Evolutionary conservation across 2,888 invertebrate genomes (phyloP).

Genomic region (Dastarcus helophoroides): DNA sequence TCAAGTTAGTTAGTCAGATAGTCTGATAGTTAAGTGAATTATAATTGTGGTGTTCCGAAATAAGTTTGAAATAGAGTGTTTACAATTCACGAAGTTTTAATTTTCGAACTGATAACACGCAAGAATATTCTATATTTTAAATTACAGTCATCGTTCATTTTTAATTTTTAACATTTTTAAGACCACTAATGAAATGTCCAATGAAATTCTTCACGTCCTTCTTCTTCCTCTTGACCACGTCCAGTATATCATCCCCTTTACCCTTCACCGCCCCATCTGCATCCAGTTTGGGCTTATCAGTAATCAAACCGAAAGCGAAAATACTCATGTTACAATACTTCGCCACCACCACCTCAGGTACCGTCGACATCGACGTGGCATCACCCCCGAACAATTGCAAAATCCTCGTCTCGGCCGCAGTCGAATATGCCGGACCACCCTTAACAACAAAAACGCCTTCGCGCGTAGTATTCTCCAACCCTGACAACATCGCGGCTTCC

Average conservation of each 20-base stretch:
- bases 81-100: too few relatives aligned
- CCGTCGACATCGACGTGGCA: slow-evolving; percentile 65
- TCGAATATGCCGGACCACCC: slow-evolving; percentile 88
- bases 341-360: slow-evolving; percentile 66
- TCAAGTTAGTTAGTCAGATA: too few relatives aligned
- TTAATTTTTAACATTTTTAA: too few relatives aligned
- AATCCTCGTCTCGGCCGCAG: slow-evolving; percentile 76
- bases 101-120: too few relatives aligned
- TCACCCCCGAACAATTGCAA: slow-evolving; percentile 66
- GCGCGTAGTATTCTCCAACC: slow-evolving; percentile 47
- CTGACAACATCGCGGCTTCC: slow-evolving; percentile 55
- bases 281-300: slow-evolving; percentile 44
- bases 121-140: too few relatives aligned
- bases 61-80: too few relatives aligned
- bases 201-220: slow-evolving; percentile 53
- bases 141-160: too few relatives aligned
- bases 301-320: slow-evolving; percentile 81
- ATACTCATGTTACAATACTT: slow-evolving; percentile 78
- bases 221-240: slow-evolving; percentile 58
- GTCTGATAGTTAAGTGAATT: too few relatives aligned
- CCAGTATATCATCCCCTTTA: slow-evolving; percentile 79
- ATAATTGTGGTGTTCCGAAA: too few relatives aligned
- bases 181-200: too few relatives aligned
- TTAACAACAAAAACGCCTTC: slow-evolving; percentile 87
- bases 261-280: slow-evolving; percentile 54